Evolutionary conservation across 2,888 invertebrate species (phyloP), one percentile per base, ranked within the genome.

Genomic region (Cylindroiulus punctatus): DNA sequence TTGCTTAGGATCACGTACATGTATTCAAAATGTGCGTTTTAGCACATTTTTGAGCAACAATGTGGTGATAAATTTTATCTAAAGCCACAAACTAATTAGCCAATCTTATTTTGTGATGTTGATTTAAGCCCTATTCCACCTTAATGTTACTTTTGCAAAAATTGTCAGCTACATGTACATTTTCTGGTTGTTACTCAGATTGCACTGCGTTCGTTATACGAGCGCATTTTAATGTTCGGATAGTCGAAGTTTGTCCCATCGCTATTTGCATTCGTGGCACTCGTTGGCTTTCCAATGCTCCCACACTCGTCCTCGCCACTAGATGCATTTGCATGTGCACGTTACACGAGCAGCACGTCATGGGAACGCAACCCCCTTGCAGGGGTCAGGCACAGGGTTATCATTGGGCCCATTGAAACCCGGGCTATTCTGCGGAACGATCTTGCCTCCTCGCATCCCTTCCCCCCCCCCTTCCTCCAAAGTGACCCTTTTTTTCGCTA

Each of bases 211-310:
- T 7, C 2, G 2, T 36, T 36, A n/a, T 57, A 57, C 7, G 57
- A 22, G 26, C n/a, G 65, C 26, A 26, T n/a, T 7, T 4, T 12
- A 22, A 36, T 65, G 65, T 65, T 65, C 65, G 65, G 65, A 65
- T 65, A 65, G 10, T 22, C 26, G 65, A 26, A 2, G 26, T 26
- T 65, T 65, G 0, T 1, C 26, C 52, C n/a, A 52, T 2, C n/a
- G 65, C n/a, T 10, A 65, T 65, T 65, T 65, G 65, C 65, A 65
- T 65, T 65, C 65, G 65, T 65, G 26, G 65, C 65, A 65, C 65
- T 65, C 65, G 65, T 65, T 65, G 65, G 65, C 65, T 65, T 65
- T 65, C 65, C 65, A 65, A 22, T 26, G 65, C 65, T 65, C 65
- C 65, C 65, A 65, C 65, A 65, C 26, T 65, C 26, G 65, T 65